phyloP scores from a whole-genome alignment of 1,140 invertebrate genomes.

The Cherax destructor region DNA sequence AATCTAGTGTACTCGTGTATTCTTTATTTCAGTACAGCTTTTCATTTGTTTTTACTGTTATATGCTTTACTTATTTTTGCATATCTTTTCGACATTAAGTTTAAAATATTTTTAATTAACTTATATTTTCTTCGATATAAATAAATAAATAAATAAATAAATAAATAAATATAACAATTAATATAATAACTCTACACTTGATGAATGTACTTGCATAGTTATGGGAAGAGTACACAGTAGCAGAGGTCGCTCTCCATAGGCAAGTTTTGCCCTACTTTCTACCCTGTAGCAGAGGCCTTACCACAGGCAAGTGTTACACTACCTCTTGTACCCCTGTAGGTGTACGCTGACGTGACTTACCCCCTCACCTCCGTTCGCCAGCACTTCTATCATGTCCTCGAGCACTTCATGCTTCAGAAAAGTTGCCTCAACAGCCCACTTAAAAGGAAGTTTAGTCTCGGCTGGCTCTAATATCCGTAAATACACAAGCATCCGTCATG shows the following conservation, averaged over 20 bases:
- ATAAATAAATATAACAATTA: not conserved
- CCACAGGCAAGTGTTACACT: too few species aligned
- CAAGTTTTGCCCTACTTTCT: too few species aligned
- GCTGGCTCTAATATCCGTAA: not conserved
- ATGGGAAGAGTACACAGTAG: too few species aligned
- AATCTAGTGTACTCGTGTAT: too few species aligned
- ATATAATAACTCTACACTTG: not conserved
- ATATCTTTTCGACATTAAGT: too few species aligned
- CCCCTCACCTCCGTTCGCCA: not conserved
- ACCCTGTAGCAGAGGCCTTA: too few species aligned
- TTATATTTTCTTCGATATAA: not conserved
- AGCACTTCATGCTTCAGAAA: conserved; percentile 22
- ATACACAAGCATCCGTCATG: not conserved
- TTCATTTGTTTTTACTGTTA: too few species aligned
- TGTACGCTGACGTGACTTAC: conserved; percentile 47
- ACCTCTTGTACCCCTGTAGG: conserved; percentile 12
- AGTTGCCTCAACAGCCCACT: conserved; percentile 34
- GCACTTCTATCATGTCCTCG: conserved; percentile 17
- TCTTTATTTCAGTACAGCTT: too few species aligned
- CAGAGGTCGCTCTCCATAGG: too few species aligned
- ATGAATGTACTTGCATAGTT: too few species aligned
- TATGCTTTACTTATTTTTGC: too few species aligned
- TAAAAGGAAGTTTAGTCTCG: conserved; percentile 13
- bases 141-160: conserved; percentile 14
- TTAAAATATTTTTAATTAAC: too few species aligned